These are phyloP conservation scores for Zootermopsis nevadensis DNA, from an alignment of 2,888 invertebrate genomes.

Conservation along the genomic window DNA sequence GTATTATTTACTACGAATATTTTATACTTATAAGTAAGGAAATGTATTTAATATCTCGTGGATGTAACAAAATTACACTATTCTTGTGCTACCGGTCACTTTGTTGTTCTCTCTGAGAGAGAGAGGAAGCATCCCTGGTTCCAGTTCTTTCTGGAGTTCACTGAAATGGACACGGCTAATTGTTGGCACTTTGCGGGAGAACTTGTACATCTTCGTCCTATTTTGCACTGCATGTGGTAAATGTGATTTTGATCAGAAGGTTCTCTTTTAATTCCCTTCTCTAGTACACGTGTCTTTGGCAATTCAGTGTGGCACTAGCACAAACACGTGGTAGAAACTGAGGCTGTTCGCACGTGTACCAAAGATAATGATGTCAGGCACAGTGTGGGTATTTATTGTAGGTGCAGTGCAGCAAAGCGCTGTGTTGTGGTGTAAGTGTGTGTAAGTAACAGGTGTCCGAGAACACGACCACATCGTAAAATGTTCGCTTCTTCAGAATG, in stretches of 20 bases:
- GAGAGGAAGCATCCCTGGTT: background rate
- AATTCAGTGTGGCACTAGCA: background rate
- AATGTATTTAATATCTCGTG: too few relatives aligned
- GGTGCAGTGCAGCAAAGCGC: background rate
- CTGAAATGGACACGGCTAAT: background rate
- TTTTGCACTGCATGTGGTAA: slow-evolving; percentile 35
- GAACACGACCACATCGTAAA: background rate
- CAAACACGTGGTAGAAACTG: background rate
- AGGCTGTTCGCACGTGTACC: background rate
- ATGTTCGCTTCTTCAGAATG: background rate
- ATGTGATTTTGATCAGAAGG: slow-evolving; percentile 30
- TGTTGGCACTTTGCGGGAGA: slow-evolving; percentile 30
- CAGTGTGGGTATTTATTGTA: background rate
- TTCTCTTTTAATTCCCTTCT: background rate
- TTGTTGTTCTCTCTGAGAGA: background rate
- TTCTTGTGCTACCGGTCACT: too few relatives aligned
- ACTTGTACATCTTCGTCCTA: background rate
- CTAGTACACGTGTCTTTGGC: slow-evolving; percentile 17
- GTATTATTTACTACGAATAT: too few relatives aligned
- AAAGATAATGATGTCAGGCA: background rate
- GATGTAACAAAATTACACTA: too few relatives aligned
- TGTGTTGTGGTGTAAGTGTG: too few relatives aligned
- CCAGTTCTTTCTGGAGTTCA: background rate
- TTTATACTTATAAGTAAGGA: too few relatives aligned
- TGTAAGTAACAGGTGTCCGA: background rate